Conservation (phyloP, 2,888 invertebrate genomes). For the Meloe dianella region DNA sequence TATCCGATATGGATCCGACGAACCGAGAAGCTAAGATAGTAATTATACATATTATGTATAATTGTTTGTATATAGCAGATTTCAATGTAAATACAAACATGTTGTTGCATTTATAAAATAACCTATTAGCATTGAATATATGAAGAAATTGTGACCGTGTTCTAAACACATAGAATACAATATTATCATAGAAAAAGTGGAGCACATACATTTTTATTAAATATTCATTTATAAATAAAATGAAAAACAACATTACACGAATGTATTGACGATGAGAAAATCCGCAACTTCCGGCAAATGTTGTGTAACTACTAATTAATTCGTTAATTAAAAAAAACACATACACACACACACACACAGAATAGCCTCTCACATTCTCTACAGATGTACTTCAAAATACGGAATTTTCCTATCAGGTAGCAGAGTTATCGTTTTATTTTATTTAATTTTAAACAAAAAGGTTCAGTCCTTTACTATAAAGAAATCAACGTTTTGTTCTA, state of each 20-base stretch:
- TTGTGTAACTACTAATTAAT: conserved; percentile 5
- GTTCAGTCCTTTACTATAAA: too few relatives aligned
- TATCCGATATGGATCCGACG: conserved; percentile 45
- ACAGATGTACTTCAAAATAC: too few relatives aligned
- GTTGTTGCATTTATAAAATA: conserved; percentile 39
- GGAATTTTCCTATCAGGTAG: too few relatives aligned
- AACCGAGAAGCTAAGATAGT: conserved; percentile 44
- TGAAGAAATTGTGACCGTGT: conserved; percentile 47
- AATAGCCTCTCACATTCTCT: neutral
- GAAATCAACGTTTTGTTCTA: neutral
- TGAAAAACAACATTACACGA: neutral
- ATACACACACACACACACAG: too few relatives aligned
- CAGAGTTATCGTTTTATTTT: too few relatives aligned
- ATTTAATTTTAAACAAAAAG: too few relatives aligned
- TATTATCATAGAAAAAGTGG: conserved; percentile 42
- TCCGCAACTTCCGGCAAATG: conserved; percentile 1
- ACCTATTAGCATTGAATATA: conserved; percentile 51
- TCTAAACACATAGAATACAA: conserved; percentile 45
- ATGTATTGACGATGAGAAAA: conserved; percentile 3
- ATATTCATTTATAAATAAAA: conserved; percentile 4
- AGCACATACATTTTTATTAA: conserved; percentile 34
- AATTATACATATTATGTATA: conserved; percentile 55
- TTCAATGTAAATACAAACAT: conserved; percentile 38
- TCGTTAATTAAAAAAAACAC: neutral
- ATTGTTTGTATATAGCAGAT: conserved; percentile 48